Percentiles rank a stretch among this genome's conserved stretches.
These are phyloP conservation scores for Porphyrio hochstetteri DNA, from an alignment of 2,113 vertebrate species.

Conservation along the genomic window DNA sequence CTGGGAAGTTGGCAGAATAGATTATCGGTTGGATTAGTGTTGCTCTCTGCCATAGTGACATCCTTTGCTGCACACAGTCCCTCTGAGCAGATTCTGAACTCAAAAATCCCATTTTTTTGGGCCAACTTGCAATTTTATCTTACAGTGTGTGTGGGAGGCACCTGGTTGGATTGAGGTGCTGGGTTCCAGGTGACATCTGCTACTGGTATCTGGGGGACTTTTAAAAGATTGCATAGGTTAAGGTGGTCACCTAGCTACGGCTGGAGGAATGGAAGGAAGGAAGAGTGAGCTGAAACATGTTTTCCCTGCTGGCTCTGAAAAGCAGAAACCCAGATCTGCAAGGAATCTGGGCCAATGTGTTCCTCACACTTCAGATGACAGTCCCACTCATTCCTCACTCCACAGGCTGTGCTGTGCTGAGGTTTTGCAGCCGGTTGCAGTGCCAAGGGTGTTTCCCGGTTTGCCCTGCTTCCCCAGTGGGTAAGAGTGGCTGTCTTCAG, in stretches of 20 bases:
- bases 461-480: background rate
- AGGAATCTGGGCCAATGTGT: constrained; percentile 52
- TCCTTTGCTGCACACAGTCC: background rate
- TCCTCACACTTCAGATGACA: background rate
- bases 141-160: background rate
- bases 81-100: background rate
- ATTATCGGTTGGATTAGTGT: background rate
- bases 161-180: background rate
- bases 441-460: constrained; percentile 2
- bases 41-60: background rate
- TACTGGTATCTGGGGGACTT: background rate
- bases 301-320: background rate
- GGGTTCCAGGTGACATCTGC: background rate
- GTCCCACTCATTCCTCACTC: background rate
- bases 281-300: background rate
- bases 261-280: background rate
- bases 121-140: background rate
- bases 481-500: background rate
- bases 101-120: background rate
- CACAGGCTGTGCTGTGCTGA: background rate
- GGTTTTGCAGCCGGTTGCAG: rapidly evolving
- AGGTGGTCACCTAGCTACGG: background rate
- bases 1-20: background rate
- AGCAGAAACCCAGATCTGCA: constrained; percentile 14
- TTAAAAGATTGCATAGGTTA: background rate